Conservation (phyloP, 2,888 invertebrate genomes). For the Catocala sponsa region DNA sequence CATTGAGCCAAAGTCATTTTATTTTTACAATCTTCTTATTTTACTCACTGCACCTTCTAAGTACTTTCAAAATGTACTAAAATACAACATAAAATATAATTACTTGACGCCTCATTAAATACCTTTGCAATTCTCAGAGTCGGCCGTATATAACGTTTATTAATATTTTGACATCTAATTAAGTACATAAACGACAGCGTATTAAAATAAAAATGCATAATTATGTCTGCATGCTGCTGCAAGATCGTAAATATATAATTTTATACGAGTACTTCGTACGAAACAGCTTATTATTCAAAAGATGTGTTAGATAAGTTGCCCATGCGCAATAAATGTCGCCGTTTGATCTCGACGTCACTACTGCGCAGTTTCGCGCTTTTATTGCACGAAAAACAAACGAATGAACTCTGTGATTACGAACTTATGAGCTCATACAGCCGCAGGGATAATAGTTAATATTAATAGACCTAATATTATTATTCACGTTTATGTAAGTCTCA, state of each 20-base stretch:
- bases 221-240: constrained; percentile 3
- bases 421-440: too few relatives aligned
- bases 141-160: background rate
- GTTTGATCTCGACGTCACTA: constrained; percentile 23
- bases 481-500: too few relatives aligned
- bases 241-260: constrained; percentile 8
- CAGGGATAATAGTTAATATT: too few relatives aligned
- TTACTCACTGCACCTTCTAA: too few relatives aligned
- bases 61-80: too few relatives aligned
- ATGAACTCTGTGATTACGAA: too few relatives aligned
- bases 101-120: too few relatives aligned
- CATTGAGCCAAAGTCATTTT: too few relatives aligned
- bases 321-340: constrained; percentile 20
- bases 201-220: constrained; percentile 11
- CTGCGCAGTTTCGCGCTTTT: constrained; percentile 9
- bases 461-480: too few relatives aligned
- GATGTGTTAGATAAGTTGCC: constrained; percentile 25
- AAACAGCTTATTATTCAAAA: constrained; percentile 26
- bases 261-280: constrained; percentile 3
- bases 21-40: too few relatives aligned
- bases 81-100: too few relatives aligned
- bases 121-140: too few relatives aligned
- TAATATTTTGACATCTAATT: constrained; percentile 8
- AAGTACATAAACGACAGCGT: background rate
- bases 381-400: background rate